Conservation (phyloP, 2,113 vertebrate genomes). For the Motacilla alba region DNA sequence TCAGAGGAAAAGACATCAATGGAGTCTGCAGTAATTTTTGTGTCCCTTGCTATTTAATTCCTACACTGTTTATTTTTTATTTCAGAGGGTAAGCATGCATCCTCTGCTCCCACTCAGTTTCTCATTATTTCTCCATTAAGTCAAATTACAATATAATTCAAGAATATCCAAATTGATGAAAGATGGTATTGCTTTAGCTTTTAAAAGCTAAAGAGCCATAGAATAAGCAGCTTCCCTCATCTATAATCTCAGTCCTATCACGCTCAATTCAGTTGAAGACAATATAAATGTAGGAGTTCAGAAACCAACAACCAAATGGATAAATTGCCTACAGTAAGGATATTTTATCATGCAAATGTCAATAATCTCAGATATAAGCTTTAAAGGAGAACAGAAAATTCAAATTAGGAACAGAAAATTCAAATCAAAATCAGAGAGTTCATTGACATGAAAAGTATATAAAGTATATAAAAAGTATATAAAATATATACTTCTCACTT, state of each 20-base stretch:
- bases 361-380: neutral
- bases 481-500: no score
- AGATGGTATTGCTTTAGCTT: neutral
- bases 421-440: neutral
- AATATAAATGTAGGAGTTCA: neutral
- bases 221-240: neutral
- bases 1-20: neutral
- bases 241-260: neutral
- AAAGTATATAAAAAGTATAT: no score
- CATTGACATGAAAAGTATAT: no score
- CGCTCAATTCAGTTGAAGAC: neutral
- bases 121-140: constrained; percentile 26
- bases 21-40: neutral
- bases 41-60: neutral
- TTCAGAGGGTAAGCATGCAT: neutral
- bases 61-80: neutral
- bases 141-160: neutral
- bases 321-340: neutral
- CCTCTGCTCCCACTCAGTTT: neutral
- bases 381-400: neutral
- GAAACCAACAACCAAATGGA: neutral
- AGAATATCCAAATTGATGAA: constrained; percentile 1
- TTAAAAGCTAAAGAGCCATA: neutral
- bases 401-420: neutral
- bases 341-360: neutral